Percentiles rank a stretch among this genome's conserved stretches.
These are phyloP conservation scores for Ardeotis arabs DNA, from an alignment of 2,113 vertebrate genomes.

Conservation along the genomic window DNA sequence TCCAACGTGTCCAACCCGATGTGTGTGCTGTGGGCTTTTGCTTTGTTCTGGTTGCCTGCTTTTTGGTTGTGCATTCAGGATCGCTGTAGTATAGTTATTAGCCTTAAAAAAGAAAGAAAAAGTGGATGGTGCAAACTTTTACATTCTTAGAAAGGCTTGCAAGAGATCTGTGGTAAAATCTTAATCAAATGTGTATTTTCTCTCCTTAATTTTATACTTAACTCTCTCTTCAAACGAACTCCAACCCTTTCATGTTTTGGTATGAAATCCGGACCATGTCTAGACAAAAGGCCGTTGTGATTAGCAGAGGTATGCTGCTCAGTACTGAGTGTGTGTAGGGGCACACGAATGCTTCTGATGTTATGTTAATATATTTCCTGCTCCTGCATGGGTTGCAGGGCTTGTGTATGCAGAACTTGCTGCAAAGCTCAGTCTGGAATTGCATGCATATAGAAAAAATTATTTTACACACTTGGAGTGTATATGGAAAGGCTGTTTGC, in stretches of 20 bases:
- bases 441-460: background rate
- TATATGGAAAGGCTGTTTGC: background rate
- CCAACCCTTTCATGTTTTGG: background rate
- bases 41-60: background rate
- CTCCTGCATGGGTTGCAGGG: background rate
- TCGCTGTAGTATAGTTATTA: background rate
- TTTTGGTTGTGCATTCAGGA: background rate
- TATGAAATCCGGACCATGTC: background rate
- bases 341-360: background rate
- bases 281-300: slow-evolving; percentile 11
- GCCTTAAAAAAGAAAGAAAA: background rate
- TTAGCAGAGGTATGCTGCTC: slow-evolving; percentile 38
- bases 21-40: rapidly evolving
- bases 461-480: background rate
- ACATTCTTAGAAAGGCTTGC: background rate
- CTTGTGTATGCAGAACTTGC: background rate
- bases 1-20: rapidly evolving
- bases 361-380: background rate
- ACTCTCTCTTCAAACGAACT: background rate
- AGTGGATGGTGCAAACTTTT: background rate
- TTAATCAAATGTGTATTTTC: background rate
- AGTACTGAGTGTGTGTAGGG: background rate
- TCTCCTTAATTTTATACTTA: background rate
- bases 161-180: background rate
- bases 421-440: background rate